These are phyloP conservation scores for Anguilla japonica DNA, from an alignment of 2,113 vertebrate species.

Conservation along the genomic window DNA sequence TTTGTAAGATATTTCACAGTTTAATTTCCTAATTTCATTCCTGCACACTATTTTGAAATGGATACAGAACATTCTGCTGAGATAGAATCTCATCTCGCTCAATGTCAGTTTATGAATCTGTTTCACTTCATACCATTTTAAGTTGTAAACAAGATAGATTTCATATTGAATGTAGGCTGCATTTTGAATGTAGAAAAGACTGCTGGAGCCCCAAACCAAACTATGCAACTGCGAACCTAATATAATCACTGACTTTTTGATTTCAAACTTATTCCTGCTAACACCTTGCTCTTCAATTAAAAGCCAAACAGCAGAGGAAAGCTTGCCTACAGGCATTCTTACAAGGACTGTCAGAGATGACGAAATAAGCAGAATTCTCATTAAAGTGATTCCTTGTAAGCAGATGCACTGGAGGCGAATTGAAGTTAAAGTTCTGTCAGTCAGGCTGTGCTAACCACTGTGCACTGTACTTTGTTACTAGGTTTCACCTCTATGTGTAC, in stretches of 20 bases:
- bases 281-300: conserved; percentile 2
- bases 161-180: not conserved
- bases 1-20: not conserved
- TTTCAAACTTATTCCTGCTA: not conserved
- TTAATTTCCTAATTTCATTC: not conserved
- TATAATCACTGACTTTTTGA: not conserved
- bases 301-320: not conserved
- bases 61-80: not conserved
- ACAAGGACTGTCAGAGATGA: not conserved
- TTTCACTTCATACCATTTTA: not conserved
- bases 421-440: conserved; percentile 5
- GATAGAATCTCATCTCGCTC: not conserved
- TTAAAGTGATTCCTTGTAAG: not conserved
- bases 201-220: not conserved
- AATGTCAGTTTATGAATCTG: not conserved
- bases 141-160: not conserved
- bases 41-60: not conserved
- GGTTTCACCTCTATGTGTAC: not conserved
- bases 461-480: not conserved
- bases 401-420: conserved; percentile 2
- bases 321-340: not conserved
- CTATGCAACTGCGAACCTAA: not conserved
- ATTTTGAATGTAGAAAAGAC: not conserved
- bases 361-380: conserved; percentile 1
- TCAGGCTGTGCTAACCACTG: not conserved